These are phyloP conservation scores for Forbesichthys papilliferus DNA, from an alignment of 2,113 vertebrate genomes.

Conservation along the genomic window DNA sequence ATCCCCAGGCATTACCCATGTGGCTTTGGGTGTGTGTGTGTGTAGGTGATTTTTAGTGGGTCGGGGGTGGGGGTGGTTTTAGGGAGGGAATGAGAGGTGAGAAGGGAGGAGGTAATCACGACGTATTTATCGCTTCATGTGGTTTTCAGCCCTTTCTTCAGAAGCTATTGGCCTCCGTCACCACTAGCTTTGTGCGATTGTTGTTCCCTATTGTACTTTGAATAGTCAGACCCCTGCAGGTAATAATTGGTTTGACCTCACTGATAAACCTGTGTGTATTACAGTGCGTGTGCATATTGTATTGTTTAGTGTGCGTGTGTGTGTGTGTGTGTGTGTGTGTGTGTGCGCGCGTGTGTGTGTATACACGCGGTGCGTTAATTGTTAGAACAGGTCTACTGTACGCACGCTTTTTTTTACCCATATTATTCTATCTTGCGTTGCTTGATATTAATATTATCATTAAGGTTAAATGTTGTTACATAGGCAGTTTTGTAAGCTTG, in stretches of 20 bases:
- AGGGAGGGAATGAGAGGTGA: conserved; percentile 27
- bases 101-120: conserved; percentile 44
- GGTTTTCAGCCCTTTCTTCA: conserved; percentile 46
- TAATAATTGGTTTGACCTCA: conserved; percentile 74
- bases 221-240: conserved; percentile 59
- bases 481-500: conserved; percentile 10
- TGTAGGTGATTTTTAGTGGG: too few species aligned
- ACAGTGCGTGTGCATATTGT: neutral
- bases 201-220: conserved; percentile 63
- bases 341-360: neutral
- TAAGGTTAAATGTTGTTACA: conserved; percentile 7
- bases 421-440: neutral
- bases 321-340: conserved; percentile 16
- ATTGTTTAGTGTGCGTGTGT: conserved; percentile 4
- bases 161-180: conserved; percentile 43
- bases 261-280: conserved; percentile 58
- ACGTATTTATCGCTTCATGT: conserved; percentile 66
- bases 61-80: neutral
- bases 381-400: neutral
- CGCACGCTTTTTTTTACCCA: neutral
- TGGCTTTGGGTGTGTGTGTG: conserved; percentile 48
- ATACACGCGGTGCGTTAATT: neutral
- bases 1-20: conserved; percentile 57
- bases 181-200: conserved; percentile 43
- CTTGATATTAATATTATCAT: neutral